Base-by-base conservation (phyloP, 2,113 vertebrate species). In the Kryptolebias marmoratus region DNA sequence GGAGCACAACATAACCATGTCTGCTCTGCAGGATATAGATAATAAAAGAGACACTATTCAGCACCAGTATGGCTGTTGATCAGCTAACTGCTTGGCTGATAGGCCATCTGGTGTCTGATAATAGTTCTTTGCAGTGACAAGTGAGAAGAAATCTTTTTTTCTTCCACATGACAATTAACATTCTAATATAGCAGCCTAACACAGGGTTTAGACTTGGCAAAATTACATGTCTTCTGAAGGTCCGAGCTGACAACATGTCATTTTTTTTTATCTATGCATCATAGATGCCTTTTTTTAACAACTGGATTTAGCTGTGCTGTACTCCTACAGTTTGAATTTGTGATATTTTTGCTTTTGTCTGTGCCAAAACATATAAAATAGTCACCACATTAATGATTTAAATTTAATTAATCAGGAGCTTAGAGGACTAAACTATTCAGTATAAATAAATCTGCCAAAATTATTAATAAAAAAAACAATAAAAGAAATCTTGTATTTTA, bases 271-370 rank as follows among this genome's bases (percentile, higher is more conserved):
- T 67, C 65, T 69, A 54, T 7, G n/a, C 31, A 7, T 68, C 56
- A 44, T 32, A 61, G 42, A 70, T 69, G 22, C 73, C 72, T 49
- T 73, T 73, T 68, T 57, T 6, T 36, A 7, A 55, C 31, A 27
- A 79, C 22, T 67, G 49, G 62, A 84, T 58, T 75, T 76, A 71
- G 59, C 52, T 68, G 59, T 28, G 13, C 60, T 48, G 83, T 79
- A 63, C 27, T 58, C 61, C 58, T 32, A 1, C 58, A 70, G 63
- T 69, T 60, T 55, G 65, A 75, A 13, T 47, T 66, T 72, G 64
- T 53, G 32, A 7, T 36, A 36, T 36, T 36, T 36, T 7, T 7
- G 7, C 7, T 36, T 36, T 36, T 36, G 32, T 36, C 32, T 7
- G 7, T 36, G 32, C 7, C 3, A 36, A 36, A 36, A 3, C 3